phyloP scores from a whole-genome alignment of 2,797 vertebrate genomes.

The Falco cherrug region DNA sequence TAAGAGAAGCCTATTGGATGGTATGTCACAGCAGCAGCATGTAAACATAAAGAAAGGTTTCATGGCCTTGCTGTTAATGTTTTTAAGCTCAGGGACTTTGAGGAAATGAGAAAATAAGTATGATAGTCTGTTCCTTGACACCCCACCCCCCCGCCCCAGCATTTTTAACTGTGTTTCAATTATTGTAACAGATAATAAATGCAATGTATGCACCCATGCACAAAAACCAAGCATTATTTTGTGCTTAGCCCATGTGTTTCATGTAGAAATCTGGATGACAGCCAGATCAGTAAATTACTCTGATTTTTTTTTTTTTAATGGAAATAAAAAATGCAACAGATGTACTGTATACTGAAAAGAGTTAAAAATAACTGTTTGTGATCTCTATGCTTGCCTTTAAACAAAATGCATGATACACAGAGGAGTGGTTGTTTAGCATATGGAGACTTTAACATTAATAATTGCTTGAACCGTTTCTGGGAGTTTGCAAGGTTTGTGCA shows the following conservation, averaged over 20 bases:
- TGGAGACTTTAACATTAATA: conserved; percentile 6
- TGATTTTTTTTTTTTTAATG: conserved; percentile 31
- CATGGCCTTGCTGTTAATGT: background rate
- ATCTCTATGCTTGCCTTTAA: conserved; percentile 39
- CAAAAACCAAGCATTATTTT: conserved; percentile 23
- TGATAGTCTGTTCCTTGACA: background rate
- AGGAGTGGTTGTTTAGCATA: conserved; percentile 23
- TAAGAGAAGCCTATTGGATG: background rate
- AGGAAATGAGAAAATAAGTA: background rate
- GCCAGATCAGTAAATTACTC: conserved; percentile 68
- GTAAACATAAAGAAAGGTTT: background rate
- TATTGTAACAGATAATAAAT: background rate
- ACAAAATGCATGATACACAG: background rate
- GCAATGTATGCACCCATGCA: background rate
- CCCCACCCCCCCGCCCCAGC: background rate
- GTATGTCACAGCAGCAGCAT: background rate
- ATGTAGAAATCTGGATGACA: conserved; percentile 41
- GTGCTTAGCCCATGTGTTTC: conserved; percentile 58
- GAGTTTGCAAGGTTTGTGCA: background rate
- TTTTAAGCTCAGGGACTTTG: background rate
- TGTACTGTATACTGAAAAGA: conserved; percentile 59
- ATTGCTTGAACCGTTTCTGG: background rate
- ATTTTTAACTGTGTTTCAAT: background rate
- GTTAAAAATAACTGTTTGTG: conserved; percentile 66
- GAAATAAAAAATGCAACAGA: conserved; percentile 62